phyloP scores from a whole-genome alignment of 2,113 vertebrate genomes.

The Accipiter virgatus region DNA sequence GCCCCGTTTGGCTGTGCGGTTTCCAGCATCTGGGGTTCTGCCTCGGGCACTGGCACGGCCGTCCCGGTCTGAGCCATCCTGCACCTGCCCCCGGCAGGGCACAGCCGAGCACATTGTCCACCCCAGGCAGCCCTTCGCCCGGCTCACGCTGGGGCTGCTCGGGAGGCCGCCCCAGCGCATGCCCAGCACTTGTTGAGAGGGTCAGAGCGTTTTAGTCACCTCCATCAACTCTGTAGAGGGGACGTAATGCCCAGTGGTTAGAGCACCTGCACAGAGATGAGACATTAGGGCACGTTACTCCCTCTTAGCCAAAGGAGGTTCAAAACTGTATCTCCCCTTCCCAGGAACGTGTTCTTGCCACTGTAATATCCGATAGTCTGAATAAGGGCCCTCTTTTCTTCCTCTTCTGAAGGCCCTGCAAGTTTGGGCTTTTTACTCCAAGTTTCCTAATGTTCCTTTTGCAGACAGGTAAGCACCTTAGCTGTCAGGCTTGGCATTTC shows the following conservation, averaged over 20 bases:
- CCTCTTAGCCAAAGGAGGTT: background rate
- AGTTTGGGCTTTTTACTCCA: background rate
- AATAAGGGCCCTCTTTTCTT: background rate
- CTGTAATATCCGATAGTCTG: background rate
- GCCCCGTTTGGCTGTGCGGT: rapidly evolving
- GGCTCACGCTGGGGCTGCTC: background rate
- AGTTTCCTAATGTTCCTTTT: background rate
- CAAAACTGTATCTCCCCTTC: background rate
- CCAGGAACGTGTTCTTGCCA: background rate
- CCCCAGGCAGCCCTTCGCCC: rapidly evolving
- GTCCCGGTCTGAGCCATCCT: background rate
- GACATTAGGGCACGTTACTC: background rate
- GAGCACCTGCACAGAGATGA: background rate
- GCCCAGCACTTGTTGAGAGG: background rate
- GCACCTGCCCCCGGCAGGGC: rapidly evolving
- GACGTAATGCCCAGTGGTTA: background rate
- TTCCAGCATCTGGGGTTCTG: background rate
- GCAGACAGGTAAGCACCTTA: background rate
- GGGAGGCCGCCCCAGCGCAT: background rate
- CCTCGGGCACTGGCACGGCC: background rate
- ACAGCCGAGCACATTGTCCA: background rate
- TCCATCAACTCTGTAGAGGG: background rate
- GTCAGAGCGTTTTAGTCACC: background rate
- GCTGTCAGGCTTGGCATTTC: background rate
- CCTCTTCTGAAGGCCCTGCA: background rate